These are phyloP conservation scores for Panthera tigris DNA, from an alignment of 2,113 vertebrate species.

Conservation along the genomic window DNA sequence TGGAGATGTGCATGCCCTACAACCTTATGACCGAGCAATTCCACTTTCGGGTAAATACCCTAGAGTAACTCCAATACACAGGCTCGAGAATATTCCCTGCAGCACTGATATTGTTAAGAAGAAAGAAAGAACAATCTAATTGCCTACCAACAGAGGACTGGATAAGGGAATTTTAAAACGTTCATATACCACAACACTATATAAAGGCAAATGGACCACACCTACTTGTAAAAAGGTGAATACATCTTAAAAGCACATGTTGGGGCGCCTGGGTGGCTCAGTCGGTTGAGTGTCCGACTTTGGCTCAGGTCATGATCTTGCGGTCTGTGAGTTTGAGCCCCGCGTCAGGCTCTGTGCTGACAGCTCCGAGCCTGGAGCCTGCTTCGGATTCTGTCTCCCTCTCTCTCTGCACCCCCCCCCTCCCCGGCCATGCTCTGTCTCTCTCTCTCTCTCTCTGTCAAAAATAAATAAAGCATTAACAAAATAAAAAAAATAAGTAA, in stretches of 20 bases:
- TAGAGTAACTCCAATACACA: background rate
- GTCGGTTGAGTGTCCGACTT: no score
- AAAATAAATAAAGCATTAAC: no score
- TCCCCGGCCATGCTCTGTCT: no score
- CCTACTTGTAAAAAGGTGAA: background rate
- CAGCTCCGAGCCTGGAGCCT: no score
- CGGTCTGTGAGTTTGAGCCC: no score
- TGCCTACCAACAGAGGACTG: background rate
- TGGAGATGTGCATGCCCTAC: rapidly evolving
- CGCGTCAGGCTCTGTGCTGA: no score
- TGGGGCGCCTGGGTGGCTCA: background rate
- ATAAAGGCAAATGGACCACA: slow-evolving; percentile 26
- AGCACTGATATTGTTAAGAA: background rate
- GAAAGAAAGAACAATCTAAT: background rate
- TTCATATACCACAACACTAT: background rate
- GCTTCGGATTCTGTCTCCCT: no score
- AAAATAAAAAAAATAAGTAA: no score
- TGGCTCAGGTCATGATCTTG: no score
- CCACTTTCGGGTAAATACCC: background rate
- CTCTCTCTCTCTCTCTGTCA: no score
- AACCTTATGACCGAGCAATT: background rate
- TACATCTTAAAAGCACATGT: background rate
- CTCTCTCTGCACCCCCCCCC: no score
- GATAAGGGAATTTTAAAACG: background rate
- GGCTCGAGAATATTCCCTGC: background rate